A percentile compares a stretch with the other conserved stretches of the same genome.
phyloP scores from a whole-genome alignment of 2,888 invertebrate genomes.

The Nemotelus nigrinus region DNA sequence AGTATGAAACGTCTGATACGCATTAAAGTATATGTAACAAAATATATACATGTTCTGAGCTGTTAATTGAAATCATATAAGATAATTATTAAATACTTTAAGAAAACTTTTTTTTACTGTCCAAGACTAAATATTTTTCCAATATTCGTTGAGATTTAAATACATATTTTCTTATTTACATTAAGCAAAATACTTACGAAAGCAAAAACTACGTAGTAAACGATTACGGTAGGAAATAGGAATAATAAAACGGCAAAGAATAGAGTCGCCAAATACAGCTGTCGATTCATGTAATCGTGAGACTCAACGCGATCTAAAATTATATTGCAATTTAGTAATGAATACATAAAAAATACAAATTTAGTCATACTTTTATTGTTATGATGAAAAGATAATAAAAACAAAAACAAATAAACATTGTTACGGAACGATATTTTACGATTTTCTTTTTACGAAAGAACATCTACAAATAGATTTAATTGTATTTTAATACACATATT shows the following conservation, averaged over 20 bases:
- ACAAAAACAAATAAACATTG: no score
- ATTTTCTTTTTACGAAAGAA: no score
- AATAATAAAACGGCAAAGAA: slow-evolving; percentile 63
- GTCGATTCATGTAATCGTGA: slow-evolving; percentile 63
- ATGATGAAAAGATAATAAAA: no score
- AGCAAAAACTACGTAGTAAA: slow-evolving; percentile 64
- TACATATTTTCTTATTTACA: no score
- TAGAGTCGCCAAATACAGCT: slow-evolving; percentile 63
- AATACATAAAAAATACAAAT: no score
- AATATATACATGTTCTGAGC: slow-evolving; percentile 51
- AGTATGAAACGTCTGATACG: slow-evolving; percentile 58
- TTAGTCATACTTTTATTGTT: no score
- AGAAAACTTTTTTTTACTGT: no score
- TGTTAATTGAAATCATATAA: neutral
- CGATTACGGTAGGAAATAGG: slow-evolving; percentile 62
- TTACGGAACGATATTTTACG: no score
- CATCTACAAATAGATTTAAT: no score
- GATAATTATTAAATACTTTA: no score
- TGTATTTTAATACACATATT: no score
- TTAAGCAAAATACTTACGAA: slow-evolving; percentile 55
- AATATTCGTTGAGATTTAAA: neutral
- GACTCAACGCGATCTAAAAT: slow-evolving; percentile 61
- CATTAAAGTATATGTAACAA: slow-evolving; percentile 56
- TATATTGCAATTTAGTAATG: neutral
- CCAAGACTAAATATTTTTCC: no score